These are phyloP conservation scores for Drosophila micromelanica DNA, from an alignment of 1,140 invertebrate genomes.

Conservation along the genomic window DNA sequence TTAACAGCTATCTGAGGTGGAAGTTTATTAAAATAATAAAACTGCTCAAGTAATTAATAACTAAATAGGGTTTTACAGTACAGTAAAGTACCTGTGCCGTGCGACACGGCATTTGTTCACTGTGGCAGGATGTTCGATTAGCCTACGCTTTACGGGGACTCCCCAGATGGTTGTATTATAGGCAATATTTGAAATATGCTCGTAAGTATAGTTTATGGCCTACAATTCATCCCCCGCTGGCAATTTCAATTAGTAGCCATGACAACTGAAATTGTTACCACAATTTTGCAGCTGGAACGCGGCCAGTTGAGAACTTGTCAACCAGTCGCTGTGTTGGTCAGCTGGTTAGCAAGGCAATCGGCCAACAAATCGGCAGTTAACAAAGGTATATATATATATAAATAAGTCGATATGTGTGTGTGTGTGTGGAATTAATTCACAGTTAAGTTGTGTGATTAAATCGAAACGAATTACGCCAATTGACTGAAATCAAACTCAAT, in stretches of 20 bases:
- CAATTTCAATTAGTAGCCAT: constrained; percentile 74
- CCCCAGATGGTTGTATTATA: constrained; percentile 11
- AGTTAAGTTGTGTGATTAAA: constrained; percentile 58
- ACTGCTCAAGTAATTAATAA: not conserved
- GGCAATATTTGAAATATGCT: constrained; percentile 7
- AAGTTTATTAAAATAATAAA: too few relatives aligned
- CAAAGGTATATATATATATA: not conserved
- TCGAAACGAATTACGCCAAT: constrained; percentile 39
- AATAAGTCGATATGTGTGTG: not conserved
- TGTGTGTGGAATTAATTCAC: constrained; percentile 48
- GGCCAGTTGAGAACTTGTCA: constrained; percentile 4
- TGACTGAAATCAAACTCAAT: constrained; percentile 53
- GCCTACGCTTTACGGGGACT: not conserved
- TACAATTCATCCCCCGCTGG: constrained; percentile 42
- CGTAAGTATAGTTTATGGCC: constrained; percentile 10
- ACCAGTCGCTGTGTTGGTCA: constrained; percentile 37
- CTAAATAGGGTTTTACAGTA: not conserved
- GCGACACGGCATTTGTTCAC: constrained; percentile 33
- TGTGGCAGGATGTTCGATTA: constrained; percentile 7
- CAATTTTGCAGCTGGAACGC: constrained; percentile 2
- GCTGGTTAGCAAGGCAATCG: constrained; percentile 46
- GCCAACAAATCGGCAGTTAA: not conserved
- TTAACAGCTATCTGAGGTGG: too few relatives aligned
- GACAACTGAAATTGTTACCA: constrained; percentile 64
- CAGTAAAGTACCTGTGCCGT: constrained; percentile 29